Conservation (phyloP, 2,113 vertebrate genomes). For the Carassius gibelio region DNA sequence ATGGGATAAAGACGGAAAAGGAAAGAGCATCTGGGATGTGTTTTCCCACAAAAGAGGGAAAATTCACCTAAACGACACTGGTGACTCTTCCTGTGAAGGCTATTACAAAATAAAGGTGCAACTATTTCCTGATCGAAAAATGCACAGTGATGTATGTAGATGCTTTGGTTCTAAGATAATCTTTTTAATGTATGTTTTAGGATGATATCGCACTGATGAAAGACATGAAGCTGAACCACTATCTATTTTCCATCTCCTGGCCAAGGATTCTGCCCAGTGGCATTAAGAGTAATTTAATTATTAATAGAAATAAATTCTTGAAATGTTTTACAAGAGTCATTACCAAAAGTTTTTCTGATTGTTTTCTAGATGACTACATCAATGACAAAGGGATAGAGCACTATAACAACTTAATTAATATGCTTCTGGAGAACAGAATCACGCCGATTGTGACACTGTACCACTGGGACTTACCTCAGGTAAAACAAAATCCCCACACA, state of each 20-base stretch:
- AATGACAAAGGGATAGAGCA: conserved; percentile 85
- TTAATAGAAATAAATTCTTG: neutral
- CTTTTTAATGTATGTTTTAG: conserved; percentile 63
- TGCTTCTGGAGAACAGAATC: conserved; percentile 84
- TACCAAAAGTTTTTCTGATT: conserved; percentile 28
- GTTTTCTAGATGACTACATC: conserved; percentile 77
- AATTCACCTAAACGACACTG: conserved; percentile 76
- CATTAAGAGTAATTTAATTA: conserved; percentile 60
- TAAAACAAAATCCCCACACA: conserved; percentile 57
- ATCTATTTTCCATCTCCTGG: conserved; percentile 92
- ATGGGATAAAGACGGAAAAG: conserved; percentile 89
- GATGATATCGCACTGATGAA: conserved; percentile 84
- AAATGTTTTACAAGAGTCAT: neutral
- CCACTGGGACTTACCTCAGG: conserved; percentile 93
- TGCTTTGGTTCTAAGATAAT: neutral
- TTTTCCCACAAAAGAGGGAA: conserved; percentile 82
- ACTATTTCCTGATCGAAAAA: neutral
- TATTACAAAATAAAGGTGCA: conserved; percentile 86
- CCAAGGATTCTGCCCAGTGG: conserved; percentile 86
- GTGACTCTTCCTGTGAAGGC: conserved; percentile 82
- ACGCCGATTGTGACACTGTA: conserved; percentile 86
- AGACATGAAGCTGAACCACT: conserved; percentile 84
- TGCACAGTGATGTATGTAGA: neutral
- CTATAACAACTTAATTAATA: conserved; percentile 83
- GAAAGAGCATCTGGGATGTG: conserved; percentile 86